Percentiles rank a stretch among this genome's conserved stretches.
These are phyloP conservation scores for Erethizon dorsatum DNA, from an alignment of 2,797 vertebrate species.

Conservation along the genomic window DNA sequence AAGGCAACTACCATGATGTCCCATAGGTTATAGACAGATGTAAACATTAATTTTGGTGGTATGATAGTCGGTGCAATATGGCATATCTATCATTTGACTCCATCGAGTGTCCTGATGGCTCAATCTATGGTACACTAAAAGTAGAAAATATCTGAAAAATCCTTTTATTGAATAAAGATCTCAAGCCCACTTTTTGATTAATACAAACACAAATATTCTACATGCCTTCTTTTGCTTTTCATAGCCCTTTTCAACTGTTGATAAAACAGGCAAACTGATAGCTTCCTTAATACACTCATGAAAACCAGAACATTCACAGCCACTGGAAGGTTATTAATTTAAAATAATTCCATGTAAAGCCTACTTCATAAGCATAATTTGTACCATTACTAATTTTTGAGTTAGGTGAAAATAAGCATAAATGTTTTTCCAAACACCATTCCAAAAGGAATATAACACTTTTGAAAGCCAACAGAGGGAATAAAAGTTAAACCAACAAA, in stretches of 20 bases:
- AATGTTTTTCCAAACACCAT: slow-evolving; percentile 36
- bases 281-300: slow-evolving; percentile 57
- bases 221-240: slow-evolving; percentile 18
- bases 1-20: slow-evolving; percentile 39
- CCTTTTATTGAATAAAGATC: slow-evolving; percentile 44
- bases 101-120: background rate
- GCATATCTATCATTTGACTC: background rate
- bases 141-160: slow-evolving; percentile 42
- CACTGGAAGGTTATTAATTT: slow-evolving; percentile 53
- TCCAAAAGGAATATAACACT: slow-evolving; percentile 66
- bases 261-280: slow-evolving; percentile 56
- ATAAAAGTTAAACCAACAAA: slow-evolving; percentile 60
- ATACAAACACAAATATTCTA: slow-evolving; percentile 24
- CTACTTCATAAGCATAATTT: slow-evolving; percentile 60
- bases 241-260: slow-evolving; percentile 21
- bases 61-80: background rate
- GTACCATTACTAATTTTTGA: slow-evolving; percentile 55
- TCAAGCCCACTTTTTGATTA: slow-evolving; percentile 19
- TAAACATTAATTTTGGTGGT: background rate
- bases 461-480: slow-evolving; percentile 65
- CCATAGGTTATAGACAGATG: slow-evolving; percentile 28
- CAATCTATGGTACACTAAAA: slow-evolving; percentile 1
- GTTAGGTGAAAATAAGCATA: slow-evolving; percentile 66
- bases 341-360: slow-evolving; percentile 4
- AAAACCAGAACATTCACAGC: slow-evolving; percentile 39